Evolutionary conservation across 2,888 invertebrate genomes (phyloP).

Genomic region (Pyrgus malvae): DNA sequence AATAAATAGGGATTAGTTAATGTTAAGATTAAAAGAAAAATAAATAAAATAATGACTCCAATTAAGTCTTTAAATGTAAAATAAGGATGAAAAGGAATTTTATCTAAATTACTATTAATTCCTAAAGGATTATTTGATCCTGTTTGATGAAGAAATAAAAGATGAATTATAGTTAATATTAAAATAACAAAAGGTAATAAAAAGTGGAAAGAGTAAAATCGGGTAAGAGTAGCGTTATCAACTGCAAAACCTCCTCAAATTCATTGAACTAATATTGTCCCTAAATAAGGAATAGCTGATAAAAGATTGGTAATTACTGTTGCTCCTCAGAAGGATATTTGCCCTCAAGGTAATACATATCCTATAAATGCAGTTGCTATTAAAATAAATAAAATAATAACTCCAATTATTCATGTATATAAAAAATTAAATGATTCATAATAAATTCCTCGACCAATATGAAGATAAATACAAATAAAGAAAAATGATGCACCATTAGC

Average conservation of each 20-base stretch:
- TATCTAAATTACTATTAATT: slow-evolving; percentile 84
- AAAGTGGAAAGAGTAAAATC: slow-evolving; percentile 89
- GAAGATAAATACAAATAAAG: slow-evolving; percentile 86
- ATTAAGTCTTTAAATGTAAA: slow-evolving; percentile 84
- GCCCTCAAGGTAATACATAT: slow-evolving; percentile 89
- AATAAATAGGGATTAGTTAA: slow-evolving; percentile 82
- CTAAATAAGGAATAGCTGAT: slow-evolving; percentile 87
- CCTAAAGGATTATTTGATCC: slow-evolving; percentile 85
- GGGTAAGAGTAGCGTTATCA: slow-evolving; percentile 87
- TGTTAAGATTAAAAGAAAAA: slow-evolving; percentile 75
- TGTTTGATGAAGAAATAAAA: slow-evolving; percentile 85
- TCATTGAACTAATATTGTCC: slow-evolving; percentile 84
- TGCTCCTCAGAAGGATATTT: slow-evolving; percentile 91
- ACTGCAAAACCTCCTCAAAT: slow-evolving; percentile 90
- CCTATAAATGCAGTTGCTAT: slow-evolving; percentile 90
- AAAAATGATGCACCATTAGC: slow-evolving; percentile 88
- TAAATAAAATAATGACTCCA: slow-evolving; percentile 81
- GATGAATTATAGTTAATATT: slow-evolving; percentile 83
- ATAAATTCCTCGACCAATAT: slow-evolving; percentile 84
- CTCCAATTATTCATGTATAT: slow-evolving; percentile 84
- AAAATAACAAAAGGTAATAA: slow-evolving; percentile 86
- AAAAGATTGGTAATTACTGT: slow-evolving; percentile 90
- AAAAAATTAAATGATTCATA: slow-evolving; percentile 75
- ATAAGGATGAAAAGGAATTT: slow-evolving; percentile 86
- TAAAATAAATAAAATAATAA: slow-evolving; percentile 84